Conservation (phyloP, 2,888 invertebrate genomes). For the Crematogaster levior region DNA sequence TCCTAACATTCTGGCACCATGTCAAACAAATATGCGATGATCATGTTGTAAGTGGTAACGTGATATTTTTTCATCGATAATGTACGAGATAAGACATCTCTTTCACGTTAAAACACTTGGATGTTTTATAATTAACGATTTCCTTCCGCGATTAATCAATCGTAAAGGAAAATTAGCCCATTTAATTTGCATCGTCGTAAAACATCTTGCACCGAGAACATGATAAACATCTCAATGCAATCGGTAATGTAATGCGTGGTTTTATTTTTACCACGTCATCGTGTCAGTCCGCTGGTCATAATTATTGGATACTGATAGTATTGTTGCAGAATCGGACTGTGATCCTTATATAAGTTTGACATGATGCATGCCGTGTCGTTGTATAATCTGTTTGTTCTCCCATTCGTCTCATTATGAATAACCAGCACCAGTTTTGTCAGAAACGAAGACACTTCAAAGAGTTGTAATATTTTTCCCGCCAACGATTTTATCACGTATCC, state of each 20-base stretch:
- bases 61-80: constrained; percentile 25
- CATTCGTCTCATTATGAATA: constrained; percentile 62
- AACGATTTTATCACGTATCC: constrained; percentile 4
- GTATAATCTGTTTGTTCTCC: constrained; percentile 77
- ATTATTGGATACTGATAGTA: constrained; percentile 70
- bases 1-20: constrained; percentile 50
- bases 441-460: neutral
- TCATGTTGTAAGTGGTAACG: constrained; percentile 40
- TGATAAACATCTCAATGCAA: constrained; percentile 6
- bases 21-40: constrained; percentile 54
- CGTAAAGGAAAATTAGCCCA: neutral
- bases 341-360: constrained; percentile 76
- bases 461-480: neutral
- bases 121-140: neutral
- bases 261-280: constrained; percentile 61
- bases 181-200: neutral
- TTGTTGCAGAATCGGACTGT: constrained; percentile 71
- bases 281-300: constrained; percentile 55
- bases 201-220: neutral
- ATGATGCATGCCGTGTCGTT: constrained; percentile 66
- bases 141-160: neutral
- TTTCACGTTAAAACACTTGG: neutral
- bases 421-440: constrained; percentile 33
- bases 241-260: constrained; percentile 20
- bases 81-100: neutral